A percentile compares a stretch with the other conserved stretches of the same genome.
phyloP scores from a whole-genome alignment of 2,113 vertebrate genomes.

The Colius striatus region DNA sequence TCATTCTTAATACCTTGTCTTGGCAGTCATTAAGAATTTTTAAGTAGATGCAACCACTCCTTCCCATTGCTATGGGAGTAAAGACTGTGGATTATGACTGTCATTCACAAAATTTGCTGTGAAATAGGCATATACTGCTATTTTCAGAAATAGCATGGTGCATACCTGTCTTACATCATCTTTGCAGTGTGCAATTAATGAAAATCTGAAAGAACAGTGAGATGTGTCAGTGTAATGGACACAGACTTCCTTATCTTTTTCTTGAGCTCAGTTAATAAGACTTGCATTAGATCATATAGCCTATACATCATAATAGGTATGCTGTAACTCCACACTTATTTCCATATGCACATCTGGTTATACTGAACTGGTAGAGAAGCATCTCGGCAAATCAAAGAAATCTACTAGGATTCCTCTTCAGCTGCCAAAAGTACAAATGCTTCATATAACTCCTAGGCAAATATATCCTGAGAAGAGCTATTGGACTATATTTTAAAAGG shows the following conservation, averaged over 20 bases:
- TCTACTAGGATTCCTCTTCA: neutral
- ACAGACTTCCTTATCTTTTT: neutral
- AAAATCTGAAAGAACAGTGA: neutral
- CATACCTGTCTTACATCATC: neutral
- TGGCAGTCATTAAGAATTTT: neutral
- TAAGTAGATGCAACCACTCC: neutral
- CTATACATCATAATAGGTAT: neutral
- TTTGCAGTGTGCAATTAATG: neutral
- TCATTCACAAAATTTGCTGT: neutral
- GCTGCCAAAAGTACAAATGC: neutral
- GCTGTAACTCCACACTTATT: neutral
- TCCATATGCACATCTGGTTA: neutral
- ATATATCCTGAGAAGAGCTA: neutral
- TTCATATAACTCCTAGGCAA: neutral
- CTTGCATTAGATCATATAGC: neutral
- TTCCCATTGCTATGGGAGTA: neutral
- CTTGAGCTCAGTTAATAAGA: neutral
- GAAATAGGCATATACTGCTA: accelerated
- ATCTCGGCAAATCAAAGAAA: neutral
- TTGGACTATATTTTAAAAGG: neutral
- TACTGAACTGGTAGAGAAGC: neutral
- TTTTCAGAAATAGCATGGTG: neutral
- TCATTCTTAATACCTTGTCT: neutral
- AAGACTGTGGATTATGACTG: neutral
- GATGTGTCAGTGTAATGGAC: neutral